Evolutionary conservation across 2,113 vertebrate species (phyloP).

Genomic region (Scytalopus superciliaris): DNA sequence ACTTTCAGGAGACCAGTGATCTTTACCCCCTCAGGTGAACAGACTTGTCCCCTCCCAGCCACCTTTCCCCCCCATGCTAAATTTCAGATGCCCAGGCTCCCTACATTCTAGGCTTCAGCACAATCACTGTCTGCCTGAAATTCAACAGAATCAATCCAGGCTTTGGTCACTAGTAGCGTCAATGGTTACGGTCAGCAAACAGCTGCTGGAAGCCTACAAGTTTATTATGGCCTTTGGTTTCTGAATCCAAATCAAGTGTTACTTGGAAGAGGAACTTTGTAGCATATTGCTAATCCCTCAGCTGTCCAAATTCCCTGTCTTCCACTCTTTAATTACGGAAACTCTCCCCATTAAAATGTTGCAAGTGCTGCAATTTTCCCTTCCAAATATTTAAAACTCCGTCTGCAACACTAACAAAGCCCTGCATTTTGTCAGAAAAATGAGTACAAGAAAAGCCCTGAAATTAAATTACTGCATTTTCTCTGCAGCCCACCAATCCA

Average conservation of each 20-base stretch:
- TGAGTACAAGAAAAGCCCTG: background rate
- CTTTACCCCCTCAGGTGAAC: background rate
- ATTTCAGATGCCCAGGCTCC: background rate
- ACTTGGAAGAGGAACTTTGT: background rate
- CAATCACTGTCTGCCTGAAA: background rate
- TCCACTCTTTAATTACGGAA: constrained; percentile 23
- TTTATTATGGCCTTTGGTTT: background rate
- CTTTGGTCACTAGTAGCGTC: background rate
- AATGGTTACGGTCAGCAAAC: background rate
- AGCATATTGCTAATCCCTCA: background rate
- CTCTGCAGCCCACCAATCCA: background rate
- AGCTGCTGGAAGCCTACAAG: background rate
- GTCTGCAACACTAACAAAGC: background rate
- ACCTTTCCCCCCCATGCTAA: background rate
- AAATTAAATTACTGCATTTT: background rate
- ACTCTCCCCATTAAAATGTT: constrained; percentile 31
- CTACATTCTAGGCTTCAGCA: background rate
- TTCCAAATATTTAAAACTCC: background rate
- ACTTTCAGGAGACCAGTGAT: background rate
- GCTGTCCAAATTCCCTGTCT: background rate
- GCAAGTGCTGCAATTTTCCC: background rate
- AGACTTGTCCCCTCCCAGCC: background rate
- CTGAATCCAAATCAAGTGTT: background rate
- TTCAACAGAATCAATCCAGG: background rate
- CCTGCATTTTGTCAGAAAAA: background rate